Evolutionary conservation across 1,140 invertebrate species (phyloP), one percentile per base, ranked within the genome.

Genomic region (Grapholita molesta): DNA sequence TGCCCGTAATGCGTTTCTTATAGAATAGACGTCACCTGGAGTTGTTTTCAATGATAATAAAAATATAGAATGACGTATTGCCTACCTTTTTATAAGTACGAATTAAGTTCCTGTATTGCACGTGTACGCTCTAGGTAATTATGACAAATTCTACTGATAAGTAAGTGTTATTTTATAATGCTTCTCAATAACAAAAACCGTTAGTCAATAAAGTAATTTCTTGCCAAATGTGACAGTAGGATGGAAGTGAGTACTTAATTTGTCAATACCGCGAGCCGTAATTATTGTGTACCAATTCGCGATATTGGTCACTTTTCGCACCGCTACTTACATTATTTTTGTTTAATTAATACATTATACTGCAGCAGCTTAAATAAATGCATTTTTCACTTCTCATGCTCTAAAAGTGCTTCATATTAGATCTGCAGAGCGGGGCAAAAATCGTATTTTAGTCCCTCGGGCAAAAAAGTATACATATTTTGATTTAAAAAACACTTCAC

Each of bases 11-110:
- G 64, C 69, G 69, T 67, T 71, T 61, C 25, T 61, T 73, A 76
- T 71, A 53, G 70, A 75, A 70, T 70, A 55, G 48, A 25, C 73
- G 73, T 67, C 79, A 85, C 75, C 81, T 84, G 77, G 23, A 23
- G 68, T 30, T 25, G 15, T 61, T 28, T 25, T 61, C 4, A 15
- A 61, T 21, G 25, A 48, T 3, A 48, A 21, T 48, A 48, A 21
- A 42, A 48, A 48, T 48, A 48, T 21, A 0, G n/a, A 38, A n/a
- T 2, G 35, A 38, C n/a, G 35, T 38, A 38, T 38, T 38, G 35
- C n/a, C n/a, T n/a, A n/a, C n/a, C n/a, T n/a, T n/a, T n/a, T n/a
- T n/a, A n/a, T n/a, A n/a, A n/a, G n/a, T n/a, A n/a, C n/a, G n/a
- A n/a, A n/a, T n/a, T n/a, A n/a, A n/a, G n/a, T n/a, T n/a, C n/a